Evolutionary conservation across 2,113 vertebrate species (phyloP), one percentile per base, ranked within the genome.

Genomic region (Parotia lawesii): DNA sequence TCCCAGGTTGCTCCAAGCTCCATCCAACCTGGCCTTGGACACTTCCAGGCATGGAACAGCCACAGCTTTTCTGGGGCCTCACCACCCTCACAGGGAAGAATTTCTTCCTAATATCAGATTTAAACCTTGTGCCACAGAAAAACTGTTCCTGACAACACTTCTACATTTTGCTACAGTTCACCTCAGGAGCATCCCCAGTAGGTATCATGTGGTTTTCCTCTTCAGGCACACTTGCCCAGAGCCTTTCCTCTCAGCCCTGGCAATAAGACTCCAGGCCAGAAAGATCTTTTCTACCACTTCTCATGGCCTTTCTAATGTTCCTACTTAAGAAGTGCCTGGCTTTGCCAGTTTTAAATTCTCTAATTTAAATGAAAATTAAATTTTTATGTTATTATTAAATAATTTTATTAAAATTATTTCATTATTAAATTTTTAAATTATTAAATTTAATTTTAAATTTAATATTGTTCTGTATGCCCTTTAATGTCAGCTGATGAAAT

Each of bases 21-120:
- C 1, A 0, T 29, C 51, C 51, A 66, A 0, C 44, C 51, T 37
- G 37, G 11, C 23, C 33, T 66, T 20, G 33, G 19, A 1, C 51
- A 44, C 5, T n/a, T 0, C 27, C 53, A 51, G 37, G 37, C 44
- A 38, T 73, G 51, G 37, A 28, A 8, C 51, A 66, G 67, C 51
- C 37, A 6, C 69, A 58, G 33, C 33, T 80, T 0, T 28, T 66
- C 60, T 73, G 51, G 12, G 28, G 10, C 23, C 22, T 66, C 2
- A 0, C 12, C 45, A 53, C 6, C 33, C 33, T 53, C 23, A 14
- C 16, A 60, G 19, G 5, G 16, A 25, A 17, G 7, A 13, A 66
- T 74, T 66, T 74, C 53, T 66, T 51, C 38, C 44, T 29, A n/a
- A n/a, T 45, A 29, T n/a, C 19, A 18, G 2, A 53, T 21, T 13